Evolutionary conservation across 1,140 invertebrate genomes (phyloP).

Genomic region (Nephila pilipes): DNA sequence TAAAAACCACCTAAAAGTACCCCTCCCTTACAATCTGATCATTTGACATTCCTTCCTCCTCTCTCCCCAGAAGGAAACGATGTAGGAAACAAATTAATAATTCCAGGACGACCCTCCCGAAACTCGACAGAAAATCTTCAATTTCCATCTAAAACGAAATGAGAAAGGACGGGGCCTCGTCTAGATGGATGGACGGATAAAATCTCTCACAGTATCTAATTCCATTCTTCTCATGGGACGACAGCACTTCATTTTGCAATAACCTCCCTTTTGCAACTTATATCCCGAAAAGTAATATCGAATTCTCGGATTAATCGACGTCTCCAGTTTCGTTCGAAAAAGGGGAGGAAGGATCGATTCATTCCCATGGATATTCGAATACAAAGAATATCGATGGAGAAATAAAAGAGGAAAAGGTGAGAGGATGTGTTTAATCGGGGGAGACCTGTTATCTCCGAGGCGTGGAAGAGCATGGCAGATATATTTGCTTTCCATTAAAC

Average conservation of each 20-base stretch:
- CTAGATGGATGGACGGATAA: constrained; percentile 24
- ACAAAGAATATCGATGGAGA: neutral
- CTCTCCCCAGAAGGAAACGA: neutral
- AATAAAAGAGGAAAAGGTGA: neutral
- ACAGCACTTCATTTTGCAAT: constrained; percentile 47
- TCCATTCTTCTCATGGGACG: neutral
- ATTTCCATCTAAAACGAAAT: neutral
- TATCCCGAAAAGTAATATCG: constrained; percentile 46
- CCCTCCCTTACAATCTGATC: neutral
- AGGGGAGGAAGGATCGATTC: neutral
- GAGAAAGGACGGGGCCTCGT: neutral
- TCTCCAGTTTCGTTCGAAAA: constrained; percentile 22
- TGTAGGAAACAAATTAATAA: constrained; percentile 9
- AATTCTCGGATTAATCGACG: constrained; percentile 49
- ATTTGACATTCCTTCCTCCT: neutral
- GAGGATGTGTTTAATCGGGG: constrained; percentile 18
- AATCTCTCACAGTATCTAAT: constrained; percentile 1
- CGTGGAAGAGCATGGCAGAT: neutral
- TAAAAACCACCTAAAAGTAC: too few species aligned
- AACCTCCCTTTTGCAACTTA: neutral
- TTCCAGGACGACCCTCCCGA: neutral
- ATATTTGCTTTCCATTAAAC: constrained; percentile 8
- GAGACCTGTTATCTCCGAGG: neutral
- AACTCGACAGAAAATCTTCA: neutral
- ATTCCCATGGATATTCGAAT: neutral